Percentiles rank a stretch among this genome's conserved stretches.
phyloP scores from a whole-genome alignment of 2,797 vertebrate genomes.

The Falco novaeseelandiae region DNA sequence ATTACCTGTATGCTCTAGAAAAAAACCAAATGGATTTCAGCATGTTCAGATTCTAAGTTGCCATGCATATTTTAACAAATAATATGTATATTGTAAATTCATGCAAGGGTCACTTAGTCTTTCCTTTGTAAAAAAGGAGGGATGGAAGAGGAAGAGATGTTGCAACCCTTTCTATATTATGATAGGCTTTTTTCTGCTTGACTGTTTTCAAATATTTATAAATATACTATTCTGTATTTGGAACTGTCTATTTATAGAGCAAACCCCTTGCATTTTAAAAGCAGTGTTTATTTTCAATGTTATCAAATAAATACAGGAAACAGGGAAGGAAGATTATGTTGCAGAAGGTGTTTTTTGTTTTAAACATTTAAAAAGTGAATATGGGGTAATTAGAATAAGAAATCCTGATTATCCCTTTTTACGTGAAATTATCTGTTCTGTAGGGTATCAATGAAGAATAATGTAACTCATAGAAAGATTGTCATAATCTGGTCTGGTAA shows the following conservation, averaged over 20 bases:
- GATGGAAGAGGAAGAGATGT: accelerated
- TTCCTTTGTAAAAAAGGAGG: background rate
- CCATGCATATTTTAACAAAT: background rate
- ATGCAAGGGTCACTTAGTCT: background rate
- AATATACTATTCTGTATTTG: background rate
- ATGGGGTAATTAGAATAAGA: background rate
- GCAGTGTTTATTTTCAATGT: background rate
- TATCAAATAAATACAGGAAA: background rate
- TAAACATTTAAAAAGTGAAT: background rate
- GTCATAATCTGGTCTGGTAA: background rate
- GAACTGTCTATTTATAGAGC: background rate
- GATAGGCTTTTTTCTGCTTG: background rate
- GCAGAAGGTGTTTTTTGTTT: background rate
- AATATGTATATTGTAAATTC: background rate
- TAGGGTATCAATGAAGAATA: accelerated
- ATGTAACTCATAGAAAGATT: background rate
- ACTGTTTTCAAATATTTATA: background rate
- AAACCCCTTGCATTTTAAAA: background rate
- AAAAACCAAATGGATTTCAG: background rate
- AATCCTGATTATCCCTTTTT: background rate
- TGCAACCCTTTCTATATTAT: background rate
- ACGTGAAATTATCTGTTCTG: background rate
- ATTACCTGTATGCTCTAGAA: background rate
- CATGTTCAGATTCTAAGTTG: background rate
- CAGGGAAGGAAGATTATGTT: background rate